Evolutionary conservation across 2,113 vertebrate species (phyloP).

Genomic region (Gymnarchus niloticus): DNA sequence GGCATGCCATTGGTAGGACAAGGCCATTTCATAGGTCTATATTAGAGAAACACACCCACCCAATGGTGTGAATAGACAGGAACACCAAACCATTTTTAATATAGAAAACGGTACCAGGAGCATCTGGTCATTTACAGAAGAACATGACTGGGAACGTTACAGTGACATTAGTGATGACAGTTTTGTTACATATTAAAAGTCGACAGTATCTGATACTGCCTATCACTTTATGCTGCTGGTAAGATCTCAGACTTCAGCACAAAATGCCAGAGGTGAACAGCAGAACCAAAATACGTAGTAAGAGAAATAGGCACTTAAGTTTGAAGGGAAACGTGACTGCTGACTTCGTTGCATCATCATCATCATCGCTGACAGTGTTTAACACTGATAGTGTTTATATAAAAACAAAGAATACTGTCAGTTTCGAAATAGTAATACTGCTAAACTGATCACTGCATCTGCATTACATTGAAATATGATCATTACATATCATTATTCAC

Average conservation of each 20-base stretch:
- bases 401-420: not conserved
- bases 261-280: no score
- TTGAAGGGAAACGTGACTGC: not conserved
- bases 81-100: no score
- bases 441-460: not conserved
- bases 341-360: not conserved
- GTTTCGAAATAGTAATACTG: not conserved
- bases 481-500: no score
- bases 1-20: not conserved
- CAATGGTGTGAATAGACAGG: no score
- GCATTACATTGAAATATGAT: no score
- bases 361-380: no score
- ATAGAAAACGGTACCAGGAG: no score
- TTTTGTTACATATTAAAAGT: not conserved
- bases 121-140: conserved; percentile 1
- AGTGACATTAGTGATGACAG: not conserved
- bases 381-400: not conserved
- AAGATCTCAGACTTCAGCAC: no score
- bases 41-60: not conserved
- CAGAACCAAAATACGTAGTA: no score
- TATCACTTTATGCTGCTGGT: no score
- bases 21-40: not conserved
- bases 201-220: no score
- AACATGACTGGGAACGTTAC: not conserved
- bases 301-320: not conserved